A percentile compares a stretch with the other conserved stretches of the same genome.
phyloP scores from a whole-genome alignment of 2,113 vertebrate species.

The Seriola aureovittata region DNA sequence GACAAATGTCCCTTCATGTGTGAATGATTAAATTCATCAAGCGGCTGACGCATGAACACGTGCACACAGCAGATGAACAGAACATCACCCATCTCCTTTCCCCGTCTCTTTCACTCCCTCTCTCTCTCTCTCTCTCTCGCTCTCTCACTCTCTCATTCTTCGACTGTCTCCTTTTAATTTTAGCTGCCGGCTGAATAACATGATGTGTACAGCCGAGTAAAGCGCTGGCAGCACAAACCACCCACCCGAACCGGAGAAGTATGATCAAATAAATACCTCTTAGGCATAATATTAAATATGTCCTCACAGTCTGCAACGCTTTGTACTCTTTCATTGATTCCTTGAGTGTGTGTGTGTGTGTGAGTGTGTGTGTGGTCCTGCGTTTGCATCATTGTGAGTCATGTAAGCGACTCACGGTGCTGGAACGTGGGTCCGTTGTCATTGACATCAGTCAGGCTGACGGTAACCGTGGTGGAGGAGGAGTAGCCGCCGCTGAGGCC shows the following conservation, averaged over 20 bases:
- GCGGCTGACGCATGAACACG: constrained; percentile 46
- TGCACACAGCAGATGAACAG: constrained; percentile 37
- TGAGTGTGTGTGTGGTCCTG: not conserved
- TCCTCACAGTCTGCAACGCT: constrained; percentile 42
- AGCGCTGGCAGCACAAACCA: constrained; percentile 36
- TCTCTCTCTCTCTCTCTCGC: not conserved
- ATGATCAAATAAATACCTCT: constrained; percentile 66
- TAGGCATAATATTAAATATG: constrained; percentile 62
- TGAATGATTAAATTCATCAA: constrained; percentile 81
- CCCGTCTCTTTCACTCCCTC: not conserved
- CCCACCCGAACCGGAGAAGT: constrained; percentile 41
- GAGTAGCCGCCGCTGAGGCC: constrained; percentile 89
- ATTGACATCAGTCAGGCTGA: constrained; percentile 93
- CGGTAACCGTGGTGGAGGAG: constrained; percentile 91
- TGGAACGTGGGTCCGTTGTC: constrained; percentile 96
- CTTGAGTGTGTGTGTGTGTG: constrained; percentile 5
- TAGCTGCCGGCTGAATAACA: constrained; percentile 47
- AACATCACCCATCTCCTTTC: constrained; percentile 17
- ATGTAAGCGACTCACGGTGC: constrained; percentile 87
- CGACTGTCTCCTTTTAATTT: constrained; percentile 68
- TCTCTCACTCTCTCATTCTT: constrained; percentile 19
- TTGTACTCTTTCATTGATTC: constrained; percentile 52
- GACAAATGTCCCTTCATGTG: constrained; percentile 79
- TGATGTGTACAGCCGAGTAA: constrained; percentile 17
- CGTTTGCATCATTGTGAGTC: constrained; percentile 36